These are phyloP conservation scores for Chorisops tibialis DNA, from an alignment of 2,888 invertebrate genomes.

Conservation along the genomic window DNA sequence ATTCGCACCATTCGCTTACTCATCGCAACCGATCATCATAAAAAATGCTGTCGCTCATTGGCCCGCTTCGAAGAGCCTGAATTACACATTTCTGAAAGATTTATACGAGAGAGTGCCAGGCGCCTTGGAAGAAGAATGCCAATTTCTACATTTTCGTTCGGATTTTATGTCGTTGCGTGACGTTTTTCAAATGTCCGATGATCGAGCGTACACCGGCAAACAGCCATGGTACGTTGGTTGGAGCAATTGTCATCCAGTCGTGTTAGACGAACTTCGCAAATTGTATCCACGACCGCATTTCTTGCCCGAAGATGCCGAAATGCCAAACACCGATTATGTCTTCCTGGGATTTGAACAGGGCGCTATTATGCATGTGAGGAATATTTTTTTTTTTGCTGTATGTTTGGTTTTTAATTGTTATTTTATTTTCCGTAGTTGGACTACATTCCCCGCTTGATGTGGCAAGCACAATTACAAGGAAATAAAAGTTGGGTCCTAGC, in stretches of 20 bases:
- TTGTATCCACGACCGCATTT: conserved; percentile 81
- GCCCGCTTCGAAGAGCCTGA: conserved; percentile 68
- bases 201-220: conserved; percentile 60
- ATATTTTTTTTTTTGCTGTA: conserved; percentile 15
- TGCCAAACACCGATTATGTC: conserved; percentile 83
- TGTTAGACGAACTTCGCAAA: conserved; percentile 67
- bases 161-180: conserved; percentile 72
- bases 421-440: conserved; percentile 64
- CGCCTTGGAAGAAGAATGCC: conserved; percentile 77
- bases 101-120: conserved; percentile 66
- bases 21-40: conserved; percentile 74
- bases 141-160: conserved; percentile 82
- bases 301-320: conserved; percentile 83
- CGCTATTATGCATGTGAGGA: conserved; percentile 81
- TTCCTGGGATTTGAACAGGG: conserved; percentile 90
- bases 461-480: conserved; percentile 89
- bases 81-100: conserved; percentile 65
- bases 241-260: conserved; percentile 85
- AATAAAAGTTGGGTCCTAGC: conserved; percentile 80
- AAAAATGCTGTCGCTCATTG: conserved; percentile 73
- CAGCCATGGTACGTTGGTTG: conserved; percentile 89
- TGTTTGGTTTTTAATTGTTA: conserved; percentile 3
- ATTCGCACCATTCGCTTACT: conserved; percentile 73
- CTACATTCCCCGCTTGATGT: conserved; percentile 85
- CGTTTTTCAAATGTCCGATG: conserved; percentile 71